phyloP scores from a whole-genome alignment of 2,888 invertebrate species.

The Parochlus steinenii region DNA sequence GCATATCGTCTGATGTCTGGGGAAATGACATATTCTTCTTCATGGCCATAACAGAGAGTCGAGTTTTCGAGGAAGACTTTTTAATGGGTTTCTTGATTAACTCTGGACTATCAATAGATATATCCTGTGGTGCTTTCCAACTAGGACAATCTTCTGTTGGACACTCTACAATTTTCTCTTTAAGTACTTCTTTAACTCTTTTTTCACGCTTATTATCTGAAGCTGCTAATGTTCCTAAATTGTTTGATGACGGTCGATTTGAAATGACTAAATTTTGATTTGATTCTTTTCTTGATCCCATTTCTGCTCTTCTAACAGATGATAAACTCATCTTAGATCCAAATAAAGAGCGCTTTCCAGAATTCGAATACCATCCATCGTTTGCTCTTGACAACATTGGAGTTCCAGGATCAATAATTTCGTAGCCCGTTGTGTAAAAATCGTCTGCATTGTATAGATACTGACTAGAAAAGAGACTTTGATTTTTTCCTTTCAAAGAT shows the following conservation, averaged over 20 bases:
- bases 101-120: constrained; percentile 17
- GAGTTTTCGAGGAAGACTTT: background rate
- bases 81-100: background rate
- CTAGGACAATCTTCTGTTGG: constrained; percentile 37
- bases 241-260: constrained; percentile 11
- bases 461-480: constrained; percentile 38
- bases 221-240: constrained; percentile 6
- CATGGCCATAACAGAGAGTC: background rate
- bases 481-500: constrained; percentile 21
- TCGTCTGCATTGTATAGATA: constrained; percentile 47
- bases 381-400: constrained; percentile 49
- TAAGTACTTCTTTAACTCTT: constrained; percentile 30
- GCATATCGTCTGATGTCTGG: constrained; percentile 4
- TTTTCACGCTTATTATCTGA: constrained; percentile 15
- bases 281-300: constrained; percentile 12
- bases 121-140: constrained; percentile 34
- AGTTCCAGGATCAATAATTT: constrained; percentile 46
- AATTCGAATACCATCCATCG: constrained; percentile 42
- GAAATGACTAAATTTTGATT: constrained; percentile 13
- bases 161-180: constrained; percentile 31
- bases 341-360: constrained; percentile 13
- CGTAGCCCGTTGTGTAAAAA: constrained; percentile 41
- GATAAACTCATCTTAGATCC: constrained; percentile 11
- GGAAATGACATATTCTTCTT: constrained; percentile 1
- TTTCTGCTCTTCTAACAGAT: constrained; percentile 2